Evolutionary conservation across 2,113 vertebrate species (phyloP).

Genomic region (Seriola quinqueradiata): DNA sequence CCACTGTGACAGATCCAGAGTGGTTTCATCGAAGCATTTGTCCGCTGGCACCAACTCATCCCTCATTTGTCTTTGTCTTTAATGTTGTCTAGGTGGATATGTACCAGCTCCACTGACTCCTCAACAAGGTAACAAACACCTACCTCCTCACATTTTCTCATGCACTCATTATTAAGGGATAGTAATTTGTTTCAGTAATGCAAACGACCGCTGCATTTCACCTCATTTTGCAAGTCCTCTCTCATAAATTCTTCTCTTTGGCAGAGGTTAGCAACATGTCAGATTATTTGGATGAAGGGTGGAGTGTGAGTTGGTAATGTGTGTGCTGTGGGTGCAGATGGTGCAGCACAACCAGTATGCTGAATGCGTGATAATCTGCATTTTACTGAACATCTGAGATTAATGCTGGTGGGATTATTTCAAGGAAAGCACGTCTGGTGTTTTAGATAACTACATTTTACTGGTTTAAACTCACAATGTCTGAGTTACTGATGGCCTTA

Average conservation of each 20-base stretch:
- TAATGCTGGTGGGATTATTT: conserved; percentile 60
- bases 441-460: conserved; percentile 12
- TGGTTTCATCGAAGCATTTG: conserved; percentile 15
- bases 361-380: conserved; percentile 45
- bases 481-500: not conserved
- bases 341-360: conserved; percentile 1
- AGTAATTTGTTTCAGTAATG: not conserved
- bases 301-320: not conserved
- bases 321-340: conserved; percentile 53
- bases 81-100: conserved; percentile 76
- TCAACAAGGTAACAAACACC: conserved; percentile 80
- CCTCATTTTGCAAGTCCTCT: not conserved
- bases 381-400: conserved; percentile 57
- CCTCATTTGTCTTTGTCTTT: conserved; percentile 32
- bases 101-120: conserved; percentile 79
- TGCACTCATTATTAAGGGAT: not conserved
- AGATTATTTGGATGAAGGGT: conserved; percentile 30
- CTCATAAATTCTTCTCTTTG: conserved; percentile 14
- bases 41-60: conserved; percentile 20
- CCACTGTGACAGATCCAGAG: conserved; percentile 12
- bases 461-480: not conserved
- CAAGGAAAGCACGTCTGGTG: conserved; percentile 28
- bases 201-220: not conserved
- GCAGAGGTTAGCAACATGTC: not conserved
- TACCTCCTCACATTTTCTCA: conserved; percentile 2